A percentile compares a stretch with the other conserved stretches of the same genome.
These are phyloP conservation scores for Melanotaenia boesemani DNA, from an alignment of 2,797 vertebrate genomes.

Conservation along the genomic window DNA sequence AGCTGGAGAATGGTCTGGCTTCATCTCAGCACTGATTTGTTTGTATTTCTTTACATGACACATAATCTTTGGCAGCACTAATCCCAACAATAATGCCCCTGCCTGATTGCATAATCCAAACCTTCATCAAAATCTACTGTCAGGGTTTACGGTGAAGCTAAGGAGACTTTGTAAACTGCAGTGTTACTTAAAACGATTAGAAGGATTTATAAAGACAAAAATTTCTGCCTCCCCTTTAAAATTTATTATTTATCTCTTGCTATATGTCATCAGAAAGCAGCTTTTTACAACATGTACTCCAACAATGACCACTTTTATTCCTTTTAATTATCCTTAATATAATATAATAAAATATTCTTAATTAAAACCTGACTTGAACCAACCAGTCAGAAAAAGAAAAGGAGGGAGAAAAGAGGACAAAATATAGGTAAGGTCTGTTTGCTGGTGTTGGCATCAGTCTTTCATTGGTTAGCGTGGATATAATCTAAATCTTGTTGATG, in stretches of 20 bases:
- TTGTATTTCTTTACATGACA: background rate
- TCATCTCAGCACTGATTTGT: background rate
- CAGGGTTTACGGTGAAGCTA: background rate
- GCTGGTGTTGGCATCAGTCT: background rate
- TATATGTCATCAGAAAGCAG: background rate
- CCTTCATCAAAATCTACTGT: background rate
- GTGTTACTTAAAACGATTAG: too few relatives aligned
- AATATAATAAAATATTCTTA: background rate
- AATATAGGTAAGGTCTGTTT: background rate
- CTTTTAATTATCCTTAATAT: background rate
- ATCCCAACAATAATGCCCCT: background rate
- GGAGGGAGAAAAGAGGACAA: background rate
- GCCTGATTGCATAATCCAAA: background rate
- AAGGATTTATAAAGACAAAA: background rate
- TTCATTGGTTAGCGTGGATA: conserved; percentile 3
- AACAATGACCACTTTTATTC: background rate
- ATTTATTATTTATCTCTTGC: background rate
- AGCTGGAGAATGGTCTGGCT: background rate
- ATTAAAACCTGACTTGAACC: background rate
- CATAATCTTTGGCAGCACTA: background rate
- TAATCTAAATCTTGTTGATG: conserved; percentile 6
- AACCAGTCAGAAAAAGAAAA: background rate
- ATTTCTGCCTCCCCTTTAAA: background rate
- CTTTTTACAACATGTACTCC: background rate
- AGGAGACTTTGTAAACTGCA: too few relatives aligned